Evolutionary conservation across 2,113 vertebrate genomes (phyloP).

Genomic region (Ochotona princeps): DNA sequence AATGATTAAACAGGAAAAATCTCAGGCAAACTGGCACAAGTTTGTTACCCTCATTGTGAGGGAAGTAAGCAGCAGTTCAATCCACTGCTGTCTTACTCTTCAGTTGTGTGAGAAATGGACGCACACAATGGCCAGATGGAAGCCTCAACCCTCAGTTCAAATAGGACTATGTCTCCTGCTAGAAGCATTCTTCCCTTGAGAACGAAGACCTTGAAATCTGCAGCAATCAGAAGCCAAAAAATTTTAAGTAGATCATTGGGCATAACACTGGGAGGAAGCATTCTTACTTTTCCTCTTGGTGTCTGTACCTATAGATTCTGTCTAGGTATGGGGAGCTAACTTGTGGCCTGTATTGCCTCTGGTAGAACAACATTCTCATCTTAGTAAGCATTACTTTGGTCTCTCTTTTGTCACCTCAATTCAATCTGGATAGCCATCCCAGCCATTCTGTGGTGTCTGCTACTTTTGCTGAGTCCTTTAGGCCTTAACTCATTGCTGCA

Average conservation of each 20-base stretch:
- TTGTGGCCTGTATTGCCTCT: background rate
- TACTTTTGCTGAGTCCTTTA: constrained; percentile 4
- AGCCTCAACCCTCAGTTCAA: background rate
- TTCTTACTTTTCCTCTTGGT: background rate
- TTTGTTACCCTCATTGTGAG: background rate
- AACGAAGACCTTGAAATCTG: background rate
- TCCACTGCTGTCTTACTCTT: background rate
- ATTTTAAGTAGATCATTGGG: background rate
- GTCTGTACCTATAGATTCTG: background rate
- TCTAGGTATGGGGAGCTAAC: background rate
- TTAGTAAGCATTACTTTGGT: background rate
- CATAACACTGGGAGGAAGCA: background rate
- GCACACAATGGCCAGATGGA: background rate
- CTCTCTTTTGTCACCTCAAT: background rate
- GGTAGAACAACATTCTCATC: background rate
- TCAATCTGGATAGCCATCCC: background rate
- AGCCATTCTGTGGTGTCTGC: background rate
- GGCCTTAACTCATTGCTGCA: background rate
- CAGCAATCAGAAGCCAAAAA: constrained; percentile 24
- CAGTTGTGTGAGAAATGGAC: constrained; percentile 25
- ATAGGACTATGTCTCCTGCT: background rate
- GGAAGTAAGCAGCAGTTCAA: background rate
- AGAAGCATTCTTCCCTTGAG: background rate
- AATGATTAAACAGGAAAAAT: constrained; percentile 12
- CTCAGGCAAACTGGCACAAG: background rate